Percentiles rank a stretch among this genome's conserved stretches.
Evolutionary conservation across 2,113 vertebrate species (phyloP).

Genomic region (Irena cyanogastra): DNA sequence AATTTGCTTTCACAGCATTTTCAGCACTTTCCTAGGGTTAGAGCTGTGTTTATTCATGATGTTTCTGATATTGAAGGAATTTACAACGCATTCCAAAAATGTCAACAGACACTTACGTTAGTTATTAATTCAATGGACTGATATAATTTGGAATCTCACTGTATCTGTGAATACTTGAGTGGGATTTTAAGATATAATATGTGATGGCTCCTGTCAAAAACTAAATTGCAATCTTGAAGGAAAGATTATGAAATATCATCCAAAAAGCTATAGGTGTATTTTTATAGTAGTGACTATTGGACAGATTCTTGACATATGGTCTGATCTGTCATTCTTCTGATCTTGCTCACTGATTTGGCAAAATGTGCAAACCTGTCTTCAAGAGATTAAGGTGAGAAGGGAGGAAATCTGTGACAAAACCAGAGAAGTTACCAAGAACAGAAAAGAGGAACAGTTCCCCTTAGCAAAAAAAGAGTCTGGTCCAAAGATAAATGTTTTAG

Average conservation of each 20-base stretch:
- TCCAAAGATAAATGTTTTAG: background rate
- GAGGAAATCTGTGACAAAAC: background rate
- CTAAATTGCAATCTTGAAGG: background rate
- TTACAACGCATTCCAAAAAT: background rate
- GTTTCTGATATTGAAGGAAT: background rate
- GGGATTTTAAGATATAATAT: background rate
- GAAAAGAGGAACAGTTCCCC: background rate
- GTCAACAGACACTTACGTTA: background rate
- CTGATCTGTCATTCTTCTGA: background rate
- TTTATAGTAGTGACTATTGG: background rate
- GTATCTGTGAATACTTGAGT: background rate
- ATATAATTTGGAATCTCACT: background rate
- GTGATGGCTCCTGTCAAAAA: background rate
- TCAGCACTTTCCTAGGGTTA: background rate
- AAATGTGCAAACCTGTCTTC: background rate
- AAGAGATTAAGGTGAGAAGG: background rate
- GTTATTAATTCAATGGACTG: background rate
- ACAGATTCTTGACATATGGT: background rate
- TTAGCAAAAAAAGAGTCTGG: background rate
- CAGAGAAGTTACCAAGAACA: background rate
- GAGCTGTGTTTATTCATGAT: background rate
- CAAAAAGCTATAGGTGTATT: background rate
- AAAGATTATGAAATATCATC: background rate
- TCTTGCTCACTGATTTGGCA: background rate
- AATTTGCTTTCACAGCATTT: slow-evolving; percentile 30